Evolutionary conservation across 37 sponge, comb jelly and placozoan species (phyloP).

Genomic region (Halisarca cf. caerulea): DNA sequence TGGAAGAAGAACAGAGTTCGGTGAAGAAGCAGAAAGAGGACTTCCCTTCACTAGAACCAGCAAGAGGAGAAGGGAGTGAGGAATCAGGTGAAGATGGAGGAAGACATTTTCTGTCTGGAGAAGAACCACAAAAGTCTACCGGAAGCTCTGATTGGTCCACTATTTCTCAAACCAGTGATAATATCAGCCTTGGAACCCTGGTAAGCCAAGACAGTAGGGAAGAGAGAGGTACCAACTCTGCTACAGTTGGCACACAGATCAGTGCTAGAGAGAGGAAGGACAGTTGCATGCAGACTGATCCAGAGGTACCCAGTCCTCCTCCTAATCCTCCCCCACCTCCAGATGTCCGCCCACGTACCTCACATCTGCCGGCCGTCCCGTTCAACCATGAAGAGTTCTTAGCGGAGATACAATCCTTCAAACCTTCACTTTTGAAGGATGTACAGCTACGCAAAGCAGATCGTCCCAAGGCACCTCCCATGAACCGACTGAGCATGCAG

Average conservation of each 20-base stretch:
- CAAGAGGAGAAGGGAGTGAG: too few relatives aligned
- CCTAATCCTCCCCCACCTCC: constrained; percentile 4
- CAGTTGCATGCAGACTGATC: not conserved
- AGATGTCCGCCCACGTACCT: not conserved
- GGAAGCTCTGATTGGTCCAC: too few relatives aligned
- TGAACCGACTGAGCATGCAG: not conserved
- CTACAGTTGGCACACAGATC: not conserved
- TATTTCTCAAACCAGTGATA: too few relatives aligned
- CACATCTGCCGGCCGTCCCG: not conserved
- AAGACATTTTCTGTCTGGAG: too few relatives aligned
- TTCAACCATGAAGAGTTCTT: not conserved
- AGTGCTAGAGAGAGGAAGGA: not conserved
- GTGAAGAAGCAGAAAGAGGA: not conserved
- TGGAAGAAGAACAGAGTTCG: not conserved
- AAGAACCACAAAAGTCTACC: too few relatives aligned
- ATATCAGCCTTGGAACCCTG: too few relatives aligned
- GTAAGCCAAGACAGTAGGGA: not conserved
- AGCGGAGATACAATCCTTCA: not conserved
- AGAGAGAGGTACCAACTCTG: not conserved
- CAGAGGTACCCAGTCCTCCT: not conserved
- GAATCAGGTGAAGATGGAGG: too few relatives aligned
- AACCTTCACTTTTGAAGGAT: not conserved
- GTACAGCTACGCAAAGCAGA: not conserved
- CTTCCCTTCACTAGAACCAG: too few relatives aligned
- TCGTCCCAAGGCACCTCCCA: not conserved